Evolutionary conservation across 2,797 vertebrate species (phyloP), one percentile per base, ranked within the genome.

Genomic region (Sebastiscus tertius): DNA sequence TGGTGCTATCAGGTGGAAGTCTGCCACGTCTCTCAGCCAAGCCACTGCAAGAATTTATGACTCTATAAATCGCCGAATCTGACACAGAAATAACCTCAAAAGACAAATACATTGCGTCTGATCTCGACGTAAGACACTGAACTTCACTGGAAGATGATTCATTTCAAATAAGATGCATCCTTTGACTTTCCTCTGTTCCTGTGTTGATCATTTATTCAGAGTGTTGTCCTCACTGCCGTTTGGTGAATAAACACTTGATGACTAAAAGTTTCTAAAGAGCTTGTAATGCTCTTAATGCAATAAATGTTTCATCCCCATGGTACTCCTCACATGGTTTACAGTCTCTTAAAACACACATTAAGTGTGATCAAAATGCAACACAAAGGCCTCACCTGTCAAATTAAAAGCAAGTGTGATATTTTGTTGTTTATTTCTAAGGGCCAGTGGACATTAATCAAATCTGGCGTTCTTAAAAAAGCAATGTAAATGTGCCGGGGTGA

Each of bases 361-460:
- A 61, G 26, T 65, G 55, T 64, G 39, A 75, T 64, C 39, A 77
- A 61, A 63, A 60, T 46, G 34, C n/a, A 69, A 52, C 52, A 39
- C 66, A 58, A 22, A 85, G 4, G 6, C n/a, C 29, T 39, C 13
- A 64, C 20, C 46, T 56, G 56, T 73, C 54, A 16, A 49, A 56
- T 31, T 26, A 46, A 5, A 52, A 9, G n/a, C 14, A 16, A 33
- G 27, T 36, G 39, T 8, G 62, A 49, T 56, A 72, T 72, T 49
- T 46, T 66, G 12, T 63, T 66, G 8, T 67, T 36, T 39, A n/a
- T 65, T 77, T 49, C 22, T 26, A 49, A 7, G 13, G 31, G 29
- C 42, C 13, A 56, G 5, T 22, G 16, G 24, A 71, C 65, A 69
- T 54, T 22, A 64, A 69, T 73, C 20, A 69, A 64, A 55, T 11